Evolutionary conservation across 2,888 invertebrate genomes (phyloP).

Genomic region (Eulithis testata): DNA sequence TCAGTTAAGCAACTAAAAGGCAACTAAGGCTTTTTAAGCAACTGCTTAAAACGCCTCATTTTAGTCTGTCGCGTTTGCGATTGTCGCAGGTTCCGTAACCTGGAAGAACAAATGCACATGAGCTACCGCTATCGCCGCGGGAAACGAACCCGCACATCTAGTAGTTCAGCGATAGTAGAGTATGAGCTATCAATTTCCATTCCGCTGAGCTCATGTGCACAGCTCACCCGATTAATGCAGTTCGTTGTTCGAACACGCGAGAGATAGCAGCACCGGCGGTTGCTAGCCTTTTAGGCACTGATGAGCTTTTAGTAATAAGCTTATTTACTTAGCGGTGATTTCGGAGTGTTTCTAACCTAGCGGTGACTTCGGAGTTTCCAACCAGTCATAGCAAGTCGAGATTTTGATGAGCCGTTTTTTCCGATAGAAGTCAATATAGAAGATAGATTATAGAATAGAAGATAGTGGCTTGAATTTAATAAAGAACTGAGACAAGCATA

Average conservation of each 20-base stretch:
- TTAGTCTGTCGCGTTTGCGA: too few species aligned
- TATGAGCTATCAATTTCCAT: constrained; percentile 17
- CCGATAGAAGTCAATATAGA: too few species aligned
- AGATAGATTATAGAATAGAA: too few species aligned
- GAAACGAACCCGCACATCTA: background rate
- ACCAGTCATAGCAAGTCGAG: too few species aligned
- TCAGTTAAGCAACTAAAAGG: too few species aligned
- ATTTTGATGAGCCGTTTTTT: too few species aligned
- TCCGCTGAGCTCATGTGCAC: constrained; percentile 7
- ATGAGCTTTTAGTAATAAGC: background rate
- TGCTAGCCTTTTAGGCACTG: background rate
- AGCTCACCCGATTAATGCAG: constrained; percentile 7
- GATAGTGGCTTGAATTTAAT: too few species aligned
- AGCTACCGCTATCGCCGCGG: background rate
- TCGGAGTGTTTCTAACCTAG: background rate
- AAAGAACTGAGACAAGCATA: too few species aligned
- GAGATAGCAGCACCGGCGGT: constrained; percentile 2
- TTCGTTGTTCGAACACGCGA: constrained; percentile 2
- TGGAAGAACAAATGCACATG: background rate
- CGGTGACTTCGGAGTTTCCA: background rate
- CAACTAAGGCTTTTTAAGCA: too few species aligned
- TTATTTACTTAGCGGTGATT: background rate
- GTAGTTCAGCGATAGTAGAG: background rate
- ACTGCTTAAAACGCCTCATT: too few species aligned
- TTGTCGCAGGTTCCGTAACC: background rate